phyloP scores from a whole-genome alignment of 2,797 vertebrate genomes.

The Neomorphus geoffroyi region DNA sequence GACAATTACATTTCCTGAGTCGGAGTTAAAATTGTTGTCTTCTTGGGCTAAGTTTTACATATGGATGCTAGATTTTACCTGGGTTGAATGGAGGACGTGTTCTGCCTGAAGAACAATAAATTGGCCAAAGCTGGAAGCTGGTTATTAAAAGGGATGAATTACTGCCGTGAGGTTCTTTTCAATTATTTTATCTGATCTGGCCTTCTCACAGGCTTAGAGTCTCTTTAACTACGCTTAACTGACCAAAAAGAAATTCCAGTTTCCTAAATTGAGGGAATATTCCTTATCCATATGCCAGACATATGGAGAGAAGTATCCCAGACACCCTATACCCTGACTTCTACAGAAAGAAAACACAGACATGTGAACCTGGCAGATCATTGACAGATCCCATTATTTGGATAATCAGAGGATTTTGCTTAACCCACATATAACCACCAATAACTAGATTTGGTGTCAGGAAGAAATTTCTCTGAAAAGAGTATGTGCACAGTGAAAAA shows the following conservation, averaged over 20 bases:
- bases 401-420: neutral
- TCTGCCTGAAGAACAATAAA: neutral
- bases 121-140: neutral
- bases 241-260: neutral
- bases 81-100: neutral
- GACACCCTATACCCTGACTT: neutral
- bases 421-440: neutral
- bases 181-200: neutral
- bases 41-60: neutral
- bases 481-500: neutral
- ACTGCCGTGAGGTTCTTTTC: neutral
- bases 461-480: neutral
- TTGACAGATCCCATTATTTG: neutral
- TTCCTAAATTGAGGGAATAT: neutral
- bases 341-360: neutral
- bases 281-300: neutral
- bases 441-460: neutral
- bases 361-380: neutral
- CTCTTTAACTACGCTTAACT: neutral
- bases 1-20: neutral
- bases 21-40: neutral
- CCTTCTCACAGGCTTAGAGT: neutral
- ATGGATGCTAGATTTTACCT: neutral
- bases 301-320: neutral
- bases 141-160: neutral